Conservation (phyloP, 2,797 vertebrate genomes). For the Alexandromys oeconomus region DNA sequence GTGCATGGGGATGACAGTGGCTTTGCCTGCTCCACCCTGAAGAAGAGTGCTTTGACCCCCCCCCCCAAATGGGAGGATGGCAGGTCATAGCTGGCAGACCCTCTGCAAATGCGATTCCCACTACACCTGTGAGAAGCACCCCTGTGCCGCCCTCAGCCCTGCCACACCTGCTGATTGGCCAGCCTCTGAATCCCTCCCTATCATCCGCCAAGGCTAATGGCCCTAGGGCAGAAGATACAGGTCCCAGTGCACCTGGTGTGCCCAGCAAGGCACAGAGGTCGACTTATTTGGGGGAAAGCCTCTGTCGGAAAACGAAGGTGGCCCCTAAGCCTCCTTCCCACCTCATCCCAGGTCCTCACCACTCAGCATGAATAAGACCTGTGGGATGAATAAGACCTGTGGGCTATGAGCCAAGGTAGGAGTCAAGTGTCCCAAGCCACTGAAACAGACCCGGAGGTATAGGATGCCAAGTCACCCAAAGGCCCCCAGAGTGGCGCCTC, state of each 20-base stretch:
- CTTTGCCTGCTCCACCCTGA: not conserved
- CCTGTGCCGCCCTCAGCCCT: not conserved
- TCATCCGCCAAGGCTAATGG: not conserved
- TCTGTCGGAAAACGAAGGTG: not conserved
- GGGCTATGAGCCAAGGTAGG: slow-evolving; percentile 29
- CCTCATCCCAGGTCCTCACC: not conserved
- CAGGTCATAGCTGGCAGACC: accelerated
- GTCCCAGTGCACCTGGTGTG: not conserved
- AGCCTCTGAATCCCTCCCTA: not conserved
- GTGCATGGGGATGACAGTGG: accelerated
- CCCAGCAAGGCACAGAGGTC: not conserved
- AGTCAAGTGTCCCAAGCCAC: not conserved
- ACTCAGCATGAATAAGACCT: not conserved
- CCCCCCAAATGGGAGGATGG: no score
- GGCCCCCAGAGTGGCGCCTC: slow-evolving; percentile 66
- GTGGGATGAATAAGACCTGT: not conserved
- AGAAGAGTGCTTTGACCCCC: accelerated
- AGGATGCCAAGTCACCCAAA: not conserved
- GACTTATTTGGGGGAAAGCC: not conserved
- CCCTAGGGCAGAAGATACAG: no score
- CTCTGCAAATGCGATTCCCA: not conserved
- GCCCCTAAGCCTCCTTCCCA: not conserved
- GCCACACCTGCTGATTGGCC: not conserved
- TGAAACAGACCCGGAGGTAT: slow-evolving; percentile 57
- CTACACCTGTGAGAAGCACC: not conserved